Evolutionary conservation across 64 coral and sea anemone species (phyloP).

Genomic region (Anthopleura sola): DNA sequence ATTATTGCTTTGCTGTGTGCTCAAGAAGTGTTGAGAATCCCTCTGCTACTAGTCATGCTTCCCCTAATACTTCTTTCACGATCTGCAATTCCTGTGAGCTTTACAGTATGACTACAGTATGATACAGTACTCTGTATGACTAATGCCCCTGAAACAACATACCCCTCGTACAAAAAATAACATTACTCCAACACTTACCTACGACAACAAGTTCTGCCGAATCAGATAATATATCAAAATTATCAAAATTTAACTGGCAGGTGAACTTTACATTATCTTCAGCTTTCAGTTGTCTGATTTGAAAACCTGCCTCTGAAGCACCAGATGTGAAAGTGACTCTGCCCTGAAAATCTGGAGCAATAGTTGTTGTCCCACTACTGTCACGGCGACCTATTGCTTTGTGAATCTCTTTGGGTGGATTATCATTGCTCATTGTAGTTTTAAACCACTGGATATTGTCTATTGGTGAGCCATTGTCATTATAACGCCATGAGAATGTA

Average conservation of each 20-base stretch:
- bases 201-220: constrained; percentile 33
- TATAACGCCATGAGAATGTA: constrained; percentile 9
- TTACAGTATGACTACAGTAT: too few relatives aligned
- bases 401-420: not conserved
- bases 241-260: not conserved
- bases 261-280: not conserved
- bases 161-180: too few relatives aligned
- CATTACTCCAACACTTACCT: constrained; percentile 25
- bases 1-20: too few relatives aligned
- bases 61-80: too few relatives aligned
- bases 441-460: not conserved
- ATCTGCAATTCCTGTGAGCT: too few relatives aligned
- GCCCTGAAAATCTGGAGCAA: not conserved
- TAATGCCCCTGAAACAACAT: too few relatives aligned
- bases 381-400: not conserved
- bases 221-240: not conserved
- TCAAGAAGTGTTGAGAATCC: too few relatives aligned
- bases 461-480: not conserved
- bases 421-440: not conserved
- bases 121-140: too few relatives aligned
- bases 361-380: not conserved
- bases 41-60: too few relatives aligned
- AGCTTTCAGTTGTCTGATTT: not conserved
- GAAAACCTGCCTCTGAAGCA: not conserved
- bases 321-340: not conserved